phyloP scores from a whole-genome alignment of 2,888 invertebrate genomes.

The Unio delphinus region DNA sequence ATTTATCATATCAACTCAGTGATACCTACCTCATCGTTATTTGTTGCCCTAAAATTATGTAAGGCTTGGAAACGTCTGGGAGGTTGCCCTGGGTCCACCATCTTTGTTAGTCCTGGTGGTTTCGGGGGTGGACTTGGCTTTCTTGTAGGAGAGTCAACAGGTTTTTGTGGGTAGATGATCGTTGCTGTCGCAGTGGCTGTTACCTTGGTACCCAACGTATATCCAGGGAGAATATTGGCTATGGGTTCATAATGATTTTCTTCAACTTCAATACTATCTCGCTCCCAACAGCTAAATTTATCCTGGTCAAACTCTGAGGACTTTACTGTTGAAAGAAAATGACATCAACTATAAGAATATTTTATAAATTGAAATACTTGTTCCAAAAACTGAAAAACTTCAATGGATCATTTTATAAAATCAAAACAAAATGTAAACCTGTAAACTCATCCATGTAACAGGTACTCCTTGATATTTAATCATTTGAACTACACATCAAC shows the following conservation, averaged over 20 bases:
- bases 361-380: too few species aligned
- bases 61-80: slow-evolving; percentile 83
- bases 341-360: too few species aligned
- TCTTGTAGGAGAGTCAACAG: not conserved
- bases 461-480: too few species aligned
- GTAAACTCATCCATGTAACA: too few species aligned
- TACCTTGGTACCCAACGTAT: slow-evolving; percentile 23
- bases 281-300: too few species aligned
- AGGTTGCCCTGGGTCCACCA: slow-evolving; percentile 49
- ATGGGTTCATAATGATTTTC: slow-evolving; percentile 52
- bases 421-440: too few species aligned
- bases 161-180: slow-evolving; percentile 9
- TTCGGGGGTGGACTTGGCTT: slow-evolving; percentile 43
- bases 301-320: too few species aligned
- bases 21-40: slow-evolving; percentile 91
- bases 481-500: too few species aligned
- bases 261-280: slow-evolving; percentile 11
- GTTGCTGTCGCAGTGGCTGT: slow-evolving; percentile 39
- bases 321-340: too few species aligned
- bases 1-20: too few species aligned
- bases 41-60: slow-evolving; percentile 93
- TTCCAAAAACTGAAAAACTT: too few species aligned
- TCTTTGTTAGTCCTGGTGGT: slow-evolving; percentile 42
- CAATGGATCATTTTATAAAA: too few species aligned
- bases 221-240: slow-evolving; percentile 26